phyloP scores from a whole-genome alignment of 2,113 vertebrate genomes.

The Pavo muticus region DNA sequence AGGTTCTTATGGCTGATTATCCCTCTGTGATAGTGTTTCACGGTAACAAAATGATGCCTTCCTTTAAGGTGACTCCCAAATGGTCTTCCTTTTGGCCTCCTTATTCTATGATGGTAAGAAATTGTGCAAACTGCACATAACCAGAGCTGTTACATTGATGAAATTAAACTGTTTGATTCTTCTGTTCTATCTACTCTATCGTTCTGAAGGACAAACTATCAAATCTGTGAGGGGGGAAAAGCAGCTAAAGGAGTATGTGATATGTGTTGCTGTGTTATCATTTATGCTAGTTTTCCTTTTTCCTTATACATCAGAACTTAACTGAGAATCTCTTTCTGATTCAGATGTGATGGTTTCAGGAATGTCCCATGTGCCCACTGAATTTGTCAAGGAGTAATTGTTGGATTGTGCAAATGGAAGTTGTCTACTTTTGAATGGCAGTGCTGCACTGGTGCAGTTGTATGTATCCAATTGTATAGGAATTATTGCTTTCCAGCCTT shows the following conservation, averaged over 20 bases:
- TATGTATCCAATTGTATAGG: neutral
- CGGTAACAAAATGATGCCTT: conserved; percentile 30
- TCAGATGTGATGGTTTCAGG: neutral
- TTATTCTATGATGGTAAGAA: neutral
- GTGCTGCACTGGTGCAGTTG: neutral
- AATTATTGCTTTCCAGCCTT: neutral
- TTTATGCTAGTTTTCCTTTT: neutral
- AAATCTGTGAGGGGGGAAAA: neutral
- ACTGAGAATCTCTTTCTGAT: neutral
- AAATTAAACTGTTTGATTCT: neutral
- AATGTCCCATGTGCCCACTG: neutral
- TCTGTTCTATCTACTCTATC: neutral
- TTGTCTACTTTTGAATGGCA: neutral
- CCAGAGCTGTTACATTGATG: neutral
- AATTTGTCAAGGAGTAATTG: neutral
- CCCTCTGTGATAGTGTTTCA: conserved; percentile 11
- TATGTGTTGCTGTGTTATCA: neutral
- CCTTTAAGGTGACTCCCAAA: neutral
- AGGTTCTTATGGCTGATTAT: conserved; percentile 23
- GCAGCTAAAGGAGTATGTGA: neutral
- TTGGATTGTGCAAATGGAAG: neutral
- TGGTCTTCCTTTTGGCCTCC: neutral
- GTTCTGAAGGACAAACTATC: neutral
- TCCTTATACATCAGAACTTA: neutral
- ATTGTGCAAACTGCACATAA: neutral